These are phyloP conservation scores for Drosophila monieri DNA, from an alignment of 2,888 invertebrate species.

Conservation along the genomic window DNA sequence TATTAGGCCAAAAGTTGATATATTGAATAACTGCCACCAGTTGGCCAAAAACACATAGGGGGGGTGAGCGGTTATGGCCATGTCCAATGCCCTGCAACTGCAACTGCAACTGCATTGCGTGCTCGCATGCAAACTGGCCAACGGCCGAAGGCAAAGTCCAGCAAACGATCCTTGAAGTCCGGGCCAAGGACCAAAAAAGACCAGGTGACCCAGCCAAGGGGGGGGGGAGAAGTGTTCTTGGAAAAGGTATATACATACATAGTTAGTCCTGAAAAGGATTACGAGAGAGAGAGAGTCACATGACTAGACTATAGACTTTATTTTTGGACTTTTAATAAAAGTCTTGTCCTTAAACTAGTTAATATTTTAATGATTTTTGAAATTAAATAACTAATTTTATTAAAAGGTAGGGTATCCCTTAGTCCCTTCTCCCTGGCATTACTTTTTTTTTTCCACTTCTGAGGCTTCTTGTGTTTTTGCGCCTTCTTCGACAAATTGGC, in stretches of 20 bases:
- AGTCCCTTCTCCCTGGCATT: constrained; percentile 8
- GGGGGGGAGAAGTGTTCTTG: constrained; percentile 1
- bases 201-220: constrained; percentile 41
- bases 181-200: constrained; percentile 44
- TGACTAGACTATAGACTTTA: too few relatives aligned
- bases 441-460: constrained; percentile 7
- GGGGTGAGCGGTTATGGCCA: constrained; percentile 43
- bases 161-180: constrained; percentile 62
- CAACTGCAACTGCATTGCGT: constrained; percentile 19
- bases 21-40: constrained; percentile 62
- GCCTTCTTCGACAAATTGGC: constrained; percentile 67
- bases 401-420: background rate
- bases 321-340: too few relatives aligned
- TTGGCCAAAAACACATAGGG: constrained; percentile 46
- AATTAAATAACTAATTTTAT: background rate
- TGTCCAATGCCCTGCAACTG: constrained; percentile 30
- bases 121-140: constrained; percentile 48
- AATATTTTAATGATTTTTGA: background rate
- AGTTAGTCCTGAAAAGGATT: background rate
- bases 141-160: constrained; percentile 32
- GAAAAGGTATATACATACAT: background rate
- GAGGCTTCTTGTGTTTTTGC: constrained; percentile 42
- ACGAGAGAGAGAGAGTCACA: background rate
- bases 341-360: background rate
- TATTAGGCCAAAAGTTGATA: constrained; percentile 82